Base-by-base conservation (phyloP, 1,140 invertebrate species). In the Cydia splendana region DNA sequence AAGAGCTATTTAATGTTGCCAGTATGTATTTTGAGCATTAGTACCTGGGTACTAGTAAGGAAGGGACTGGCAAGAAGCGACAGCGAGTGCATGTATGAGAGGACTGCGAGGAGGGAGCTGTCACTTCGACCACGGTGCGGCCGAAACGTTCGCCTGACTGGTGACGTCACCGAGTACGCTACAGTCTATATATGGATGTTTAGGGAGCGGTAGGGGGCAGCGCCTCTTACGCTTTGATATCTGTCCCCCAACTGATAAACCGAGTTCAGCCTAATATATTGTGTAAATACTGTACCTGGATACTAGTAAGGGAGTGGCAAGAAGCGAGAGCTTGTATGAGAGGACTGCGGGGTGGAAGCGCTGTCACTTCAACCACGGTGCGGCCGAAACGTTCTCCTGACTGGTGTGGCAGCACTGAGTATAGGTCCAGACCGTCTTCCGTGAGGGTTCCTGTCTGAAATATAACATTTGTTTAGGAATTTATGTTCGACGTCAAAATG, bases 361-460 rank as follows among this genome's bases (percentile, higher is more conserved):
- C 82, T 12, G 84, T 80, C 7, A 95, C 92, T 67, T 95, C 91
- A 65, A 94, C 94, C 1, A 95, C 87, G 0, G 95, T 94, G n/a
- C 94, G 85, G 34, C 94, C 94, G 79, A 96, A 96, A 53, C 94
- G 93, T 7, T 91, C 94, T 0, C 94, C 91, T 0, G 88, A 81
- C 10, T 85, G 79, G 10, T 78, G 76, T 0, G 97, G 96, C 74
- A 99, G 94, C 2, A 98, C 95, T 30, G 97, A 97, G 94, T 97
- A 97, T 93, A 99, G 96, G 87, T 99, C 98, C 42, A 99, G 91
- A 12, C 98, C 98, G 91, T 99, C 98, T 93, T 99, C 97, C 20
- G 98, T 98, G 81, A 99, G 90, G 1, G 98, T 99, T 45, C 98
- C 98, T 76, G 98, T 99, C 96, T 96, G 83, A 67, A 83, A 86